phyloP scores from a whole-genome alignment of 2,797 vertebrate genomes.

The Eulemur albifrons region DNA sequence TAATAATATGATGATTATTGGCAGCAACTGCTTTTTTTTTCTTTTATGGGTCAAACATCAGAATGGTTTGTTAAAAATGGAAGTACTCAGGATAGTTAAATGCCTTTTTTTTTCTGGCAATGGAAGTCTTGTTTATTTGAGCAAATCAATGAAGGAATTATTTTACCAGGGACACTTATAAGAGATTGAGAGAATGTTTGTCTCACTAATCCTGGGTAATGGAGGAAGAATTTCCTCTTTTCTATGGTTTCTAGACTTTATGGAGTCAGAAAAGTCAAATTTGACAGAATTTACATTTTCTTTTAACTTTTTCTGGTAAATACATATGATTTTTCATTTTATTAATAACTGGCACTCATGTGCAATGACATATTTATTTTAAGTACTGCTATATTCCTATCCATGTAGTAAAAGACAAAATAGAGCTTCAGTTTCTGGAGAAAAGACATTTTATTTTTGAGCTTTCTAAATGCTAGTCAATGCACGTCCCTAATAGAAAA shows the following conservation, averaged over 20 bases:
- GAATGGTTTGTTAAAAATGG: conserved; percentile 1
- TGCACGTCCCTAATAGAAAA: not conserved
- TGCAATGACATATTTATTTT: conserved; percentile 19
- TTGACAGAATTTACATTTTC: not conserved
- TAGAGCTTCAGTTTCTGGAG: conserved; percentile 16
- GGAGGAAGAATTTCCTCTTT: conserved; percentile 35
- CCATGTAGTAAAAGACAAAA: not conserved
- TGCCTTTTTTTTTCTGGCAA: conserved; percentile 42
- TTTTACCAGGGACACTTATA: not conserved
- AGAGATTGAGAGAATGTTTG: conserved; percentile 26
- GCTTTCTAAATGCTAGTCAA: not conserved
- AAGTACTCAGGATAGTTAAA: conserved; percentile 41
- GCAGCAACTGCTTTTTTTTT: not conserved
- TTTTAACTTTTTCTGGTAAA: conserved; percentile 35
- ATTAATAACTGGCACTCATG: conserved; percentile 25
- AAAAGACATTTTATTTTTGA: conserved; percentile 18
- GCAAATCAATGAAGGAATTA: conserved; percentile 50
- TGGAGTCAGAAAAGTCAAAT: conserved; percentile 38
- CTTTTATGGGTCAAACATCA: conserved; percentile 36
- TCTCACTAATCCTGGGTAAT: conserved; percentile 10
- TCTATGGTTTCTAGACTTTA: not conserved
- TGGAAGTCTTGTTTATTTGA: conserved; percentile 51
- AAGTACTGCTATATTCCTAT: not conserved
- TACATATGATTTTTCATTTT: not conserved
- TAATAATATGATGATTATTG: not conserved